Base-by-base conservation (phyloP, 2,888 invertebrate species). In the Callinectes sapidus region DNA sequence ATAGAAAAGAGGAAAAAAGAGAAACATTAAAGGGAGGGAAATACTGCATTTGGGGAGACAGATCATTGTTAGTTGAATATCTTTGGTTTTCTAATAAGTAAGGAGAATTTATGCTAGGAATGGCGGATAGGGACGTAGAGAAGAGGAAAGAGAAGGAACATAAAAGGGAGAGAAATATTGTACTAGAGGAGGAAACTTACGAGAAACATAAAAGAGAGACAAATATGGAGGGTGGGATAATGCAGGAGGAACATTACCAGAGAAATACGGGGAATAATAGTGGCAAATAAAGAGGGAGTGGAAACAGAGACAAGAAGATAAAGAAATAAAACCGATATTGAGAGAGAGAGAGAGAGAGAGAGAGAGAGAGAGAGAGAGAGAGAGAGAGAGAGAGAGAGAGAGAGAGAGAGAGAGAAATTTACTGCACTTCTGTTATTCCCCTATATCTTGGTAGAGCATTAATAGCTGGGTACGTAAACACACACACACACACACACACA, bases 291-390 rank as follows among this genome's bases (percentile, higher is more conserved):
- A n/a, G 71, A 71, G 71, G 28, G 35, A 81, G 35, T 14, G 23
- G 10, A 81, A 32, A 1, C 3, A 8, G 14, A 81, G 16, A 10
- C n/a, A 3, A 23, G 3, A 23, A 32, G 77, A 35, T 14, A 32
- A 32, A 13, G 32, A 81, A 32, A 1, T 14, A 35, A 81, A 5
- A 32, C n/a, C n/a, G n/a, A n/a, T n/a, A n/a, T n/a, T n/a, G n/a
- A 35, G 35, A 81, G 14, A 81, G 14, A 81, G 32, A 55, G 89
- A 28, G 54, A 54, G 42, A 88, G 54, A 88, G 88, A 28, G 23
- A 55, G 55, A 55, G 28, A 39, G 35, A 39, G 87, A 87, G 35
- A 87, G 39, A 87, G 23, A 87, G 87, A 87, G 35, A 87, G 87
- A 87, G 35, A 61, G 61, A 61, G 18, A 5, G 61, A 61, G 16